Evolutionary conservation across 37 sponge, comb jelly and placozoan species (phyloP).

Genomic region (Mnemiopsis leidyi): DNA sequence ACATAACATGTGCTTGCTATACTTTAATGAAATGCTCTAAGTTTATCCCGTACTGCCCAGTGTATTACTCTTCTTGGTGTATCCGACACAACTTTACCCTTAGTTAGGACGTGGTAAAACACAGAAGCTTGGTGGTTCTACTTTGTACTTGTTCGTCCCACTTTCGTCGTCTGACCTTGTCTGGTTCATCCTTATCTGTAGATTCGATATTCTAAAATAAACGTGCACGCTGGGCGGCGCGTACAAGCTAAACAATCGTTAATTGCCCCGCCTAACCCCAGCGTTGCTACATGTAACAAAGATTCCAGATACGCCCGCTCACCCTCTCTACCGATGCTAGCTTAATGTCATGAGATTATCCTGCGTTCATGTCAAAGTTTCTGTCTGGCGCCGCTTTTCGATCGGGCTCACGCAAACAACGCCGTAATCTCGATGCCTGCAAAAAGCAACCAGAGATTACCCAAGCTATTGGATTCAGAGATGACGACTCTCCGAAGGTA

Average conservation of each 20-base stretch:
- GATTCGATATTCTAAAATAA: neutral
- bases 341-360: neutral
- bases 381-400: slow-evolving; percentile 60
- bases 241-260: neutral
- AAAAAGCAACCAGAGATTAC: neutral
- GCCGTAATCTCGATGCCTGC: neutral
- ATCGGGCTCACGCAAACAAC: slow-evolving; percentile 7
- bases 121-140: too few species aligned
- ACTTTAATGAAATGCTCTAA: neutral
- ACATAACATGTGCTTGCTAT: neutral
- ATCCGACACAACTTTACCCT: too few species aligned
- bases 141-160: too few species aligned
- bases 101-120: too few species aligned
- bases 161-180: too few species aligned
- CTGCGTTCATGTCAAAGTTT: slow-evolving; percentile 57
- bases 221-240: neutral
- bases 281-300: neutral
- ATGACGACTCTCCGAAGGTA: slow-evolving; percentile 57
- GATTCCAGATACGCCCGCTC: neutral
- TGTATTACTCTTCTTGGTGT: neutral
- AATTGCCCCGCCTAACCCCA: neutral
- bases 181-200: too few species aligned
- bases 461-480: slow-evolving; percentile 43
- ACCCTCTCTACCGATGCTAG: neutral
- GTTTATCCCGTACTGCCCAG: neutral